These are phyloP conservation scores for Heliocidaris erythrogramma DNA, from an alignment of 35 echinoderm and acorn worm species.

Conservation along the genomic window DNA sequence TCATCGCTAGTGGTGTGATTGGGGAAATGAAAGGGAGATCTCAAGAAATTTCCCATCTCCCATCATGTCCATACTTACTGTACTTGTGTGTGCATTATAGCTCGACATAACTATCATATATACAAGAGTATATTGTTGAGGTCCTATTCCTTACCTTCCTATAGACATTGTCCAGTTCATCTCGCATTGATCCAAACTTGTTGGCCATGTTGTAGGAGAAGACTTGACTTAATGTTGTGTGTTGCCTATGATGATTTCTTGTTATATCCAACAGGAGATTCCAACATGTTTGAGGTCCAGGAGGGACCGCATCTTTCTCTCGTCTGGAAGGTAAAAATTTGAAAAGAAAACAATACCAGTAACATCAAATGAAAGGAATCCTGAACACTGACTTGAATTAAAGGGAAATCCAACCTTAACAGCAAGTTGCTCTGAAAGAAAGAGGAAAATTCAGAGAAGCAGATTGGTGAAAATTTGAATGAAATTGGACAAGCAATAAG, in stretches of 20 bases:
- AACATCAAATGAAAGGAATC: neutral
- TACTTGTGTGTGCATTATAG: neutral
- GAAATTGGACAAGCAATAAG: too few species aligned
- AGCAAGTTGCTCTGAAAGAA: neutral
- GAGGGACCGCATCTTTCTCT: conserved; percentile 58
- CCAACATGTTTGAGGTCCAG: conserved; percentile 76
- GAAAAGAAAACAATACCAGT: neutral
- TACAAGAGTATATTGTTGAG: neutral
- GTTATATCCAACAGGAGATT: conserved; percentile 84
- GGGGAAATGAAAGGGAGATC: too few species aligned
- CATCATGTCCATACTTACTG: too few species aligned
- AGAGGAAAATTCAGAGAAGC: neutral
- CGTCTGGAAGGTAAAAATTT: conserved; percentile 12
- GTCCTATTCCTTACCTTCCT: conserved; percentile 67
- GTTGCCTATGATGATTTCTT: conserved; percentile 78
- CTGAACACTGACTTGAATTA: too few species aligned
- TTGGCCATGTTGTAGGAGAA: conserved; percentile 69
- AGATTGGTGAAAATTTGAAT: neutral
- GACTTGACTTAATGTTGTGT: conserved; percentile 69
- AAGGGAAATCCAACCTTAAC: too few species aligned
- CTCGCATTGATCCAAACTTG: conserved; percentile 63
- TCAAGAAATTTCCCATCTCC: too few species aligned
- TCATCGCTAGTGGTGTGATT: too few species aligned
- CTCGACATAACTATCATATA: neutral
- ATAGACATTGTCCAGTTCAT: conserved; percentile 85